Percentiles rank a stretch among this genome's conserved stretches.
Evolutionary conservation across 2,797 vertebrate species (phyloP).

Genomic region (Gymnoscopelus braueri): DNA sequence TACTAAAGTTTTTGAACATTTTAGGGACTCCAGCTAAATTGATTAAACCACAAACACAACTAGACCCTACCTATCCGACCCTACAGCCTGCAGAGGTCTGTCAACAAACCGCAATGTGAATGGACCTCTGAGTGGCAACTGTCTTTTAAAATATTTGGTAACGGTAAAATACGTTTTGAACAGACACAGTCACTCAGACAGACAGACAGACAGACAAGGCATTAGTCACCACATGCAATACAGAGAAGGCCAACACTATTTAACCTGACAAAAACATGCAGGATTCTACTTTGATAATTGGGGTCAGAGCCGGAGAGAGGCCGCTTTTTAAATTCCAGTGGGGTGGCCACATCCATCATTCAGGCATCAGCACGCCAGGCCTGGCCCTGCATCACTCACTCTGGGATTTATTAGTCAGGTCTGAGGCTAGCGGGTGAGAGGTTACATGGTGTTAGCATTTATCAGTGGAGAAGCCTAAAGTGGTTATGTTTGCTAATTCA

Average conservation of each 20-base stretch:
- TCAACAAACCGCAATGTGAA: too few species aligned
- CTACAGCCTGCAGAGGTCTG: too few species aligned
- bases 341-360: slow-evolving; percentile 63
- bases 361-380: slow-evolving; percentile 51
- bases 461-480: slow-evolving; percentile 57
- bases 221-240: slow-evolving; percentile 33
- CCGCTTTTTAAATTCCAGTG: slow-evolving; percentile 54
- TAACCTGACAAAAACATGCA: slow-evolving; percentile 54
- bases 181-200: too few species aligned
- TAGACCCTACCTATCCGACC: too few species aligned
- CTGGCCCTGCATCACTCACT: slow-evolving; percentile 65
- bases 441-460: slow-evolving; percentile 68
- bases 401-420: slow-evolving; percentile 72
- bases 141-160: too few species aligned
- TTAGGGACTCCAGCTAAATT: too few species aligned
- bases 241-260: slow-evolving; percentile 14
- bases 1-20: too few species aligned
- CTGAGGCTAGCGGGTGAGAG: slow-evolving; percentile 59
- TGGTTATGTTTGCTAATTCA: slow-evolving; percentile 51
- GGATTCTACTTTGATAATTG: slow-evolving; percentile 64
- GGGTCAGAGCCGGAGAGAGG: slow-evolving; percentile 56
- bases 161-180: too few species aligned
- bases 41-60: too few species aligned
- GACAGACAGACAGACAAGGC: slow-evolving; percentile 20
- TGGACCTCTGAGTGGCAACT: too few species aligned